Evolutionary conservation across 1,140 invertebrate species (phyloP), one percentile per base, ranked within the genome.

Genomic region (Bombus breviceps): DNA sequence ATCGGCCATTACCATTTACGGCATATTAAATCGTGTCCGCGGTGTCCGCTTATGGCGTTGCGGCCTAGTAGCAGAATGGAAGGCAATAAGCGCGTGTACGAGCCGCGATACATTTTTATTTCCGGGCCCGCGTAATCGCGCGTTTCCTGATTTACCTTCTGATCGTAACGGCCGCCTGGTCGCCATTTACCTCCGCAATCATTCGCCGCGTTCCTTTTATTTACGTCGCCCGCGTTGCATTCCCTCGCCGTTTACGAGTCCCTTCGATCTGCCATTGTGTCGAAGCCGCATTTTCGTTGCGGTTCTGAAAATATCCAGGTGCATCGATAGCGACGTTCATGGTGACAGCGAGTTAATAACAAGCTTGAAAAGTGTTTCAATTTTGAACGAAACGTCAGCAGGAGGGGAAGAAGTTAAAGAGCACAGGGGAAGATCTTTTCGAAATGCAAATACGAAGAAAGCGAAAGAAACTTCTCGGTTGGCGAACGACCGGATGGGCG

Each of bases 1-100:
- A 85, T 85, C 53, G 68, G 53, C 68, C 53, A 80, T 85, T 85
- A 80, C 32, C 77, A 62, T 85, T 85, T 85, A 85, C 41, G 83
- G 77, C 18, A 68, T 73, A 85, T 85, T 85, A 80, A 80, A 80
- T 85, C 53, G 83, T 78, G 37, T 47, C 47, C 15, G 34, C 37
- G 43, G 34, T 74, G 72, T 69, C 57, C 77, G 76, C 68, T 80
- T 80, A 85, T 73, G 77, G 57, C 41, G 53, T 80, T 80, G 53
- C 83, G 76, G 77, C 41, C 28, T 43, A 43, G 68, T 73, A 53
- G 59, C 57, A 37, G 77, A 84, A 72, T 41, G 83, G 39, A 59
- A 85, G 41, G 28, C 47, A 66, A 57, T 18, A 39, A 62, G 8
- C 43, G 22, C 37, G 47, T 47, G 62, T 25, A 76, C 41, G 22